Base-by-base conservation (phyloP, 2,797 vertebrate genomes). In the Linurgus olivaceus region DNA sequence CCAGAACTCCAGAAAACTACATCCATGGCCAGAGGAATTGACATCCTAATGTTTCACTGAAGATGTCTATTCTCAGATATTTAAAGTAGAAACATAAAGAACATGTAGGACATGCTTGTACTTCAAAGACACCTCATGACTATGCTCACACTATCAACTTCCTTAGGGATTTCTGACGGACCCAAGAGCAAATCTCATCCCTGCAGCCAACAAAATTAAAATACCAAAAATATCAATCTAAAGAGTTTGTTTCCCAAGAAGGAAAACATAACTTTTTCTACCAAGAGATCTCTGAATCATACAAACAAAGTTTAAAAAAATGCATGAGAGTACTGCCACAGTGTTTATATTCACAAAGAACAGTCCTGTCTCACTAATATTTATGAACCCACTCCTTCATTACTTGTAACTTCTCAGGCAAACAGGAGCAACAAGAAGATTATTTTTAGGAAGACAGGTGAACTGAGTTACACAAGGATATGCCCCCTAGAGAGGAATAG, bases 371-470 rank as follows among this genome's bases (percentile, higher is more conserved):
- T 68, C 31, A 15, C 44, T 74, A 71, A 71, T 54, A 87, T 74
- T 92, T 87, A 80, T 52, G 68, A 96, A 51, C 9, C 3, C 9
- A 57, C 61, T 50, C 54, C 62, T 84, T 75, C 10, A 51, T 76
- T 66, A 58, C 54, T 81, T 66, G 50, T 14, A 82, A 67, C n/a
- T 85, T 92, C 45, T 74, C 48, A 67, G 35, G 59, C 45, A 81
- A 96, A 94, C 38, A 72, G 28, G 23, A 74, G 37, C 71, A 79
- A 62, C 17, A n/a, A 52, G 37, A n/a, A 52, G 37, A 70, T 85
- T 70, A 73, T 67, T 86, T 93, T 78, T 52, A 81, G 76, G 74
- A 72, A 90, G 86, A 73, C 52, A 59, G 31, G 86, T 63, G 48
- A 95, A 57, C 38, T 11, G 31, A 74, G 33, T 24, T 51, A 67